Percentiles rank a stretch among this genome's conserved stretches.
These are phyloP conservation scores for Tetragnatha montana DNA, from an alignment of 2,888 invertebrate species.

Conservation along the genomic window DNA sequence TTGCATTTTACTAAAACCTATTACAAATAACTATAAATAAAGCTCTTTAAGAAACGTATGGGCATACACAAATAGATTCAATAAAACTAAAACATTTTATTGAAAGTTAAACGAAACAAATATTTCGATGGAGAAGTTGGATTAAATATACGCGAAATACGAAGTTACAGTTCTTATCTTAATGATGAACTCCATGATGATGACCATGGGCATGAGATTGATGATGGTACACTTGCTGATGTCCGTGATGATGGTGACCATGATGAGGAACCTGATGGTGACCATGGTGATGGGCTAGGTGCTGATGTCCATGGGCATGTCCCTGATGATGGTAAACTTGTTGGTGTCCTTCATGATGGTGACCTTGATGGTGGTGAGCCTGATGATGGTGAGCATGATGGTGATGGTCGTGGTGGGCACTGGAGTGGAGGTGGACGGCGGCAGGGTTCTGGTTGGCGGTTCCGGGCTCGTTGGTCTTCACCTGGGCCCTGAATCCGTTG, in stretches of 20 bases:
- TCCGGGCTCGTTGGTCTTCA: conserved; percentile 49
- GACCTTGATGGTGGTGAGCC: not conserved
- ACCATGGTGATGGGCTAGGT: not conserved
- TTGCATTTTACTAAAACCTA: too few relatives aligned
- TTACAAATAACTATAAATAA: not conserved
- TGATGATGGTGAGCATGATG: not conserved
- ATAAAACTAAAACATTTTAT: not conserved
- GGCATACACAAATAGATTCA: not conserved
- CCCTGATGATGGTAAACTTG: not conserved
- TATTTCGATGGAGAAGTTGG: not conserved
- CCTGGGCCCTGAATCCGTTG: conserved; percentile 8
- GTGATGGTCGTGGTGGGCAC: not conserved
- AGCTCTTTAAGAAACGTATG: not conserved
- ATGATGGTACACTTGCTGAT: conserved; percentile 7
- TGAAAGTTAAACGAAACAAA: not conserved
- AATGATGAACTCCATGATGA: not conserved
- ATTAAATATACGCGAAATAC: not conserved
- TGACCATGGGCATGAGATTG: not conserved
- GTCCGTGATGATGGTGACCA: not conserved
- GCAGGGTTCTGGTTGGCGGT: conserved; percentile 38
- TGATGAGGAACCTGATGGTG: conserved; percentile 13
- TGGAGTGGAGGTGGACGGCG: conserved; percentile 13
- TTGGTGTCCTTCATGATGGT: not conserved
- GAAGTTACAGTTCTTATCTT: not conserved
- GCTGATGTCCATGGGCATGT: not conserved